Base-by-base conservation (phyloP, 2,113 vertebrate genomes). In the Cervus canadensis region DNA sequence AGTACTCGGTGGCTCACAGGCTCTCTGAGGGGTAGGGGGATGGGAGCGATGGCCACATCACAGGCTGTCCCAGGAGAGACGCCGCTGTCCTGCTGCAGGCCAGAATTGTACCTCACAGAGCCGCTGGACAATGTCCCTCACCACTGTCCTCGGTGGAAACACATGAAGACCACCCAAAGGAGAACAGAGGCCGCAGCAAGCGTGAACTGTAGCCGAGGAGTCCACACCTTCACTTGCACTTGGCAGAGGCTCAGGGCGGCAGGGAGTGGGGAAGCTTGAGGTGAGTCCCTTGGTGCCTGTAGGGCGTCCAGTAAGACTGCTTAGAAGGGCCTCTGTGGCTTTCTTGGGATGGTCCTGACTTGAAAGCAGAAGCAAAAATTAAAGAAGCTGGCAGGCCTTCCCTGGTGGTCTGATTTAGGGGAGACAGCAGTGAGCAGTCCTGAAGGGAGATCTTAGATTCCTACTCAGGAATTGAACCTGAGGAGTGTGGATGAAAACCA, bases 31-130 rank as follows among this genome's bases (percentile, higher is more conserved):
- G 57, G 57, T 12, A 4, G 25, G 78, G 16, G 40, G 12, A 30
- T 3, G 11, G 3, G 6, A 52, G 40, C 7, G 19, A 11, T 8
- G 3, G 54, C 28, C 19, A 6, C 19, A 19, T 10, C 15, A 33
- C 7, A 26, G 43, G 89, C 16, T 17, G 30, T 17, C 43, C 28
- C 56, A 48, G 43, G 3, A 9, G 60, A 43, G 56, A 52, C 16
- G 12, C 33, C 23, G 3, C 8, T 33, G n/a, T 40, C 50, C 64
- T 11, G 2, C 23, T 52, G 48, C 62, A 7, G 36, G 36, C 52
- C 36, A 16, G 88, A 12, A 11, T 5, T 21, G 23, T 5, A 1
- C 19, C 40, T 23, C n/a, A 43, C 79, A 25, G 60, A 43, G 60
- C 90, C 40, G 7, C 48, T 2, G 26, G 33, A 3, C 25, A 7